Conservation (phyloP, 2,888 invertebrate genomes). For the Clusia tigrina region DNA sequence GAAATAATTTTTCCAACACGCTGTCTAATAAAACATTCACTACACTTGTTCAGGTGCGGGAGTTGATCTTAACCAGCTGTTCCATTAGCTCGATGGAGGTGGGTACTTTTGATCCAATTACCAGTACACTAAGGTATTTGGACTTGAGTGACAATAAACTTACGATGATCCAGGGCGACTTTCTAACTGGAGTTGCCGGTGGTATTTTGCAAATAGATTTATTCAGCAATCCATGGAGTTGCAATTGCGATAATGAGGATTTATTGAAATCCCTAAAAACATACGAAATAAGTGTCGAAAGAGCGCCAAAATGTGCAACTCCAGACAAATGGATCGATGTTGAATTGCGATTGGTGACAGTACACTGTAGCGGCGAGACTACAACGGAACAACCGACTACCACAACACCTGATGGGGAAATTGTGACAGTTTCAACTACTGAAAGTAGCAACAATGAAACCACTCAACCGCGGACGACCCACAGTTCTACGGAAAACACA, state of each 20-base stretch:
- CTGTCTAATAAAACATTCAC: conserved; percentile 36
- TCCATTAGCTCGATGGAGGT: conserved; percentile 25
- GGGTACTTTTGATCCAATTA: conserved; percentile 23
- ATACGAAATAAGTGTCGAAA: neutral
- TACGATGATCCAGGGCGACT: conserved; percentile 26
- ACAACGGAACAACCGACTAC: neutral
- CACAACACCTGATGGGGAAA: no score
- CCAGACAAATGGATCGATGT: conserved; percentile 27
- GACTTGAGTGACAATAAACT: conserved; percentile 45
- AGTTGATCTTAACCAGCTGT: conserved; percentile 40
- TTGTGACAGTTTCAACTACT: no score
- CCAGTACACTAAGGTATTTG: conserved; percentile 22
- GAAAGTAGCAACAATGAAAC: no score
- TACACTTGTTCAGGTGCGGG: conserved; percentile 34
- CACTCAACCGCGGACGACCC: no score
- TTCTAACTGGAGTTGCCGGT: conserved; percentile 21
- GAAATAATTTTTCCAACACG: conserved; percentile 39
- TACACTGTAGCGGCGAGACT: neutral
- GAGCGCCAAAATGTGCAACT: conserved; percentile 28
- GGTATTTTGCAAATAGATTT: conserved; percentile 29
- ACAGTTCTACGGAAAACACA: no score
- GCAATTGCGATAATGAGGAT: conserved; percentile 33
- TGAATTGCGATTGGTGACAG: conserved; percentile 1
- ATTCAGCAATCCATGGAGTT: conserved; percentile 40
- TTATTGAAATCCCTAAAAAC: conserved; percentile 25